Percentiles rank a stretch among this genome's conserved stretches.
Evolutionary conservation across 2,113 vertebrate species (phyloP).

Genomic region (Ranitomeya variabilis): DNA sequence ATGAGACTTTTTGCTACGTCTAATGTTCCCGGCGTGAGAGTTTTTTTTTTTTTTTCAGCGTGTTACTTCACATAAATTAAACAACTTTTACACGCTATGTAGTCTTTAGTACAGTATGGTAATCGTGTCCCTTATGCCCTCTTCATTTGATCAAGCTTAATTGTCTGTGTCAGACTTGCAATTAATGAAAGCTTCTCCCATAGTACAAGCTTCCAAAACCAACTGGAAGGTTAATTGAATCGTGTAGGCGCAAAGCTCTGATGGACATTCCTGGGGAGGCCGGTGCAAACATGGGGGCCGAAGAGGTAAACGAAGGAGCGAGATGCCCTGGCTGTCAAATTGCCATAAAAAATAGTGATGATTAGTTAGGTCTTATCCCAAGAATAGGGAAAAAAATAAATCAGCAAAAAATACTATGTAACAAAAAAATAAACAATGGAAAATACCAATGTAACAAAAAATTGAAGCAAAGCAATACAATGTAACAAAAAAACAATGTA

Average conservation of each 20-base stretch:
- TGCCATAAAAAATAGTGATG: not conserved
- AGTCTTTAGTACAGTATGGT: conserved; percentile 77
- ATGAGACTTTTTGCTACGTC: conserved; percentile 16
- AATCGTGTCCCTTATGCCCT: conserved; percentile 77
- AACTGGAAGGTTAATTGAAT: conserved; percentile 85
- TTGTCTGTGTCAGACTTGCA: conserved; percentile 81
- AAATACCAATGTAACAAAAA: too few species aligned
- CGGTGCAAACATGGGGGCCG: conserved; percentile 66
- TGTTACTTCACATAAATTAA: conserved; percentile 76
- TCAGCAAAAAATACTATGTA: too few species aligned
- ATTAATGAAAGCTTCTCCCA: conserved; percentile 77
- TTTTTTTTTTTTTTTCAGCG: conserved; percentile 44
- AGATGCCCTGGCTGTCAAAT: conserved; percentile 65
- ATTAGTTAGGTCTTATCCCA: not conserved
- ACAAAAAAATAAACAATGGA: too few species aligned
- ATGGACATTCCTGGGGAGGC: conserved; percentile 70
- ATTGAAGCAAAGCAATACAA: too few species aligned
- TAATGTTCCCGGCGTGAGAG: conserved; percentile 14
- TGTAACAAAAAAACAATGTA: too few species aligned
- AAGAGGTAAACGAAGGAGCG: conserved; percentile 67
- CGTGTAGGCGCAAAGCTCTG: conserved; percentile 72
- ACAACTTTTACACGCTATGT: conserved; percentile 75
- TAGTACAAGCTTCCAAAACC: conserved; percentile 74
- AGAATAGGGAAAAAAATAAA: too few species aligned
- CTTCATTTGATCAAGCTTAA: conserved; percentile 81